Conservation (phyloP, 2,113 vertebrate species). For the Ginglymostoma cirratum region DNA sequence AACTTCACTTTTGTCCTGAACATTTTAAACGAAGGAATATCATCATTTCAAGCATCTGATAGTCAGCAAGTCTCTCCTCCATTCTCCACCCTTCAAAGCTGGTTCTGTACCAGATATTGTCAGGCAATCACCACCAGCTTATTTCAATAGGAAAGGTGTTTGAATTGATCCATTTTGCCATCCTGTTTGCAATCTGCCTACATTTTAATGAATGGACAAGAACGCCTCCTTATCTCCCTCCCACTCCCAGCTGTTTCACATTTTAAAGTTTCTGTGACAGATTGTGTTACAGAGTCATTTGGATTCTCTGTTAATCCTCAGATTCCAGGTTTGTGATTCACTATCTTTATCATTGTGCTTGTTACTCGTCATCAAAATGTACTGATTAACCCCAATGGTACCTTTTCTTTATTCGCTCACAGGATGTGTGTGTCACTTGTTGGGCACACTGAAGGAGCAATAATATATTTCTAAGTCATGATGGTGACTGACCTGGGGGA, state of each 20-base stretch:
- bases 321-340: not conserved
- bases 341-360: not conserved
- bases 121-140: not conserved
- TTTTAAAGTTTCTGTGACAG: not conserved
- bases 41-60: not conserved
- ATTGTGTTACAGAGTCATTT: not conserved
- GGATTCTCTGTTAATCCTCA: not conserved
- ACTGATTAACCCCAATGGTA: not conserved
- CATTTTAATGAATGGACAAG: not conserved
- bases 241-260: conserved; percentile 17
- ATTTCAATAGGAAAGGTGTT: not conserved
- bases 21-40: not conserved
- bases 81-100: not conserved
- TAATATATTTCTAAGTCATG: too few relatives aligned
- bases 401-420: not conserved
- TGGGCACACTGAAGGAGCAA: too few relatives aligned
- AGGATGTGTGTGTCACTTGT: too few relatives aligned
- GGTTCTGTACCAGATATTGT: not conserved
- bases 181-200: not conserved
- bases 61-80: not conserved
- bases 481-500: too few relatives aligned
- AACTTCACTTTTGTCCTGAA: not conserved
- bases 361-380: not conserved
- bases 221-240: not conserved
- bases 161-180: not conserved